Evolutionary conservation across 2,797 vertebrate species (phyloP), one percentile per base, ranked within the genome.

Genomic region (Sparidentex hasta): DNA sequence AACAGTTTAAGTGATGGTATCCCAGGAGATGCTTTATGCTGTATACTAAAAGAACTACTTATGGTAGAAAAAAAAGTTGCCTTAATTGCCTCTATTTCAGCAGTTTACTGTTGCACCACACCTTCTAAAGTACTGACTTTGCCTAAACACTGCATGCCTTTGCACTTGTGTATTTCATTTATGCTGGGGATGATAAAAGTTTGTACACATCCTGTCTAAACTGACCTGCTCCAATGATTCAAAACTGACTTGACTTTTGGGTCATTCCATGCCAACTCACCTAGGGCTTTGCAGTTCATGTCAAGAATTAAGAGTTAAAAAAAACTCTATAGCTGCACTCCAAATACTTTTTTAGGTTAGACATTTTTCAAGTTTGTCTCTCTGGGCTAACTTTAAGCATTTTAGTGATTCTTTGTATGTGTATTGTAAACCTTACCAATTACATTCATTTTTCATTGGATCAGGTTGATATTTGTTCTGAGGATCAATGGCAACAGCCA

Each of bases 21-120:
- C 33, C 21, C 16, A 27, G 48, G 29, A 56, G 59, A 65, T 0
- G 3, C 20, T 38, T 2, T 59, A n/a, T 59, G 13, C 48, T 64
- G 57, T 33, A 23, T 14, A 47, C 43, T 33, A 38, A 64, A 41
- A 66, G 29, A 51, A 33, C 25, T 44, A 57, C 57, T 63, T 38
- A 41, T 14, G 57, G 5, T 8, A n/a, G 7, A 54, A 27, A 46
- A 63, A 54, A 63, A 66, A 52, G 38, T n/a, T n/a, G n/a, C n/a
- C n/a, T n/a, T n/a, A n/a, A n/a, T 77, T 78, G 38, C 20, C 65
- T 70, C 27, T 3, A 29, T 75, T 75, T 55, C 11, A 74, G 41
- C 33, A 13, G 44, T 56, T 67, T 63, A 12, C 29, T 33, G 43
- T 57, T 62, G 27, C 29, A 23, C 44, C 43, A 74, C 51, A 38